Conservation (phyloP, 2,888 invertebrate genomes). For the Bembecia ichneumoniformis region DNA sequence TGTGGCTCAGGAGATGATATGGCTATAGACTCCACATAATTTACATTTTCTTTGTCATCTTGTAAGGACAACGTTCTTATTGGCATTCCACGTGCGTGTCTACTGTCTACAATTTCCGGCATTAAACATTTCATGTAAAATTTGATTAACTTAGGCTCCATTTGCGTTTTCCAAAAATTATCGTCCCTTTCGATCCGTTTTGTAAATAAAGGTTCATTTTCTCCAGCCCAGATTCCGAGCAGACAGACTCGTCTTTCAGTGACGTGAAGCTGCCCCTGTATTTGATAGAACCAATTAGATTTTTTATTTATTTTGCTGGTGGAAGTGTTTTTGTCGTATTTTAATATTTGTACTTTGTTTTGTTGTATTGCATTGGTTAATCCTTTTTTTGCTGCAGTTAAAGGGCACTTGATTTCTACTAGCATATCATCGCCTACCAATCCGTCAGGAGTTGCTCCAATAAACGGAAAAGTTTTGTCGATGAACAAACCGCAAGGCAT, state of each 20-base stretch:
- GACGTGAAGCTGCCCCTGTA: neutral
- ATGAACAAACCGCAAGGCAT: constrained; percentile 12
- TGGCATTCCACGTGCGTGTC: neutral
- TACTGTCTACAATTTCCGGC: neutral
- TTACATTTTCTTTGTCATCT: neutral
- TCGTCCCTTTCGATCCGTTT: neutral
- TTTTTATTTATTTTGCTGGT: neutral
- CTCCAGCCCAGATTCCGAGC: too few species aligned
- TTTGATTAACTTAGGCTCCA: neutral
- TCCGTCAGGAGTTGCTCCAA: constrained; percentile 12
- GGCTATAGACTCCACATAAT: too few species aligned
- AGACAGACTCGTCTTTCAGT: too few species aligned
- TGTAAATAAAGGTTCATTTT: too few species aligned
- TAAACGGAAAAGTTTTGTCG: constrained; percentile 8
- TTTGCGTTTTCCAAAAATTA: neutral
- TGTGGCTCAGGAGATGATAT: too few species aligned
- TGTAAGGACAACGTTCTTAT: neutral
- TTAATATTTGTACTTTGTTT: neutral
- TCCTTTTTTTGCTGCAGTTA: constrained; percentile 4
- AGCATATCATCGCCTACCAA: constrained; percentile 3
- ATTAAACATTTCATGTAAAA: neutral
- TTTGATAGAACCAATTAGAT: neutral
- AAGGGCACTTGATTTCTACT: constrained; percentile 11
- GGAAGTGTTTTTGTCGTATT: neutral
- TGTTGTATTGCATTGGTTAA: constrained; percentile 1